Evolutionary conservation across 2,888 invertebrate genomes (phyloP), one percentile per base, ranked within the genome.

Genomic region (Diarsia rubi): DNA sequence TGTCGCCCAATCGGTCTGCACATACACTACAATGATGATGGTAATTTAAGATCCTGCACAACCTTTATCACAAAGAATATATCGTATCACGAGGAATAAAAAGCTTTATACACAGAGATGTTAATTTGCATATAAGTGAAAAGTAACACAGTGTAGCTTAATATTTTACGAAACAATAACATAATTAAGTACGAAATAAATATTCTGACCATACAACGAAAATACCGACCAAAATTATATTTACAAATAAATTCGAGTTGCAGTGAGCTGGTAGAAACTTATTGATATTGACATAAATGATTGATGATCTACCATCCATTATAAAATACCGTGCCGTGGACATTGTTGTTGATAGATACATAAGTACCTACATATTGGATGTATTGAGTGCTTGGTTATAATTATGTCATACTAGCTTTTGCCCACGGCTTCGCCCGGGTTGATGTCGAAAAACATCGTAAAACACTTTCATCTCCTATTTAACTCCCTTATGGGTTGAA

Each of bases 211-310:
- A 44, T n/a, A 6, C 6, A 14, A 64, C 19, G 37, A 45, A 54
- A 1, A 6, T 24, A 37, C 45, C n/a, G 42, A 6, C 27, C 27
- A 52, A 64, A 79, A 52, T 62, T 52, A 21, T 66, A 68, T 82
- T 68, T 64, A 54, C 78, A 80, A 82, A 80, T 49, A 76, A 81
- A 81, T 45, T 69, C 21, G 62, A 81, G 75, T 57, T 42, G 21
- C 19, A 3, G 42, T 42, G 42, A 57, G 27, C 67, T 57, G 52
- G 57, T 45, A 19, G 42, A 31, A 71, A 72, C 65, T 72, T 78
- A 82, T 82, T 81, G 78, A 69, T 81, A 78, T 78, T 68, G 78
- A 73, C 69, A 72, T 31, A 66, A 69, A 60, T 78, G 78, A 81
- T 81, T 82, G 78, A 82, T 78, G 80, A 69, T 69, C 67, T 47